Base-by-base conservation (phyloP, 2,113 vertebrate species). In the Erythrocebus patas region DNA sequence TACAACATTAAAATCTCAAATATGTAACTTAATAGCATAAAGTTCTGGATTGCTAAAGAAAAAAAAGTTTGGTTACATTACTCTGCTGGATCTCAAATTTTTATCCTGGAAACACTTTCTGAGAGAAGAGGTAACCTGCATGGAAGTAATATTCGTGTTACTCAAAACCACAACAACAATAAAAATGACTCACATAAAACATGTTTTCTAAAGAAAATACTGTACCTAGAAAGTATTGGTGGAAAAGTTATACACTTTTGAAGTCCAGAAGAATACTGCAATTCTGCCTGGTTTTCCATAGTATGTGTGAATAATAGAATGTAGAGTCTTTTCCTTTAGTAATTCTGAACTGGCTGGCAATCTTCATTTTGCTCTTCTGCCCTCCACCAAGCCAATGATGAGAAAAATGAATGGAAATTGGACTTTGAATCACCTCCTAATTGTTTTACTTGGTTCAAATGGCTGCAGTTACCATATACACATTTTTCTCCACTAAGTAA, bases 401-500 rank as follows among this genome's bases (percentile, higher is more conserved):
- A 97, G 95, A 96, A 96, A 97, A 97, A 98, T 98, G n/a, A 13
- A 95, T 95, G 93, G 95, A 23, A 11, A 86, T 66, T 96, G 94
- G 97, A 80, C 92, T 98, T 98, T 97, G 48, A 94, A 93, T 92
- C 87, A 94, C 48, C 0, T 98, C 98, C 81, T 96, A 93, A 97
- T 89, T 89, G 96, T 82, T 66, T 80, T 92, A 86, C 83, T 96
- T 93, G 83, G 70, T 93, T 98, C 92, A 97, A 57, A 94, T 84
- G 96, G 89, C 96, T 61, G 38, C 76, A 94, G 96, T 57, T 96
- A 97, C 92, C 89, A 87, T 68, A 96, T 72, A 30, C 78, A 94
- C 85, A 95, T 94, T 98, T 98, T 98, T 96, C 88, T 93, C 43
- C n/a, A 66, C 73, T 93, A 82, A 97, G 40, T 94, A 89, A 98